A percentile compares a stretch with the other conserved stretches of the same genome.
Evolutionary conservation across 1,140 invertebrate genomes (phyloP).

Genomic region (Lepidurus couesii): DNA sequence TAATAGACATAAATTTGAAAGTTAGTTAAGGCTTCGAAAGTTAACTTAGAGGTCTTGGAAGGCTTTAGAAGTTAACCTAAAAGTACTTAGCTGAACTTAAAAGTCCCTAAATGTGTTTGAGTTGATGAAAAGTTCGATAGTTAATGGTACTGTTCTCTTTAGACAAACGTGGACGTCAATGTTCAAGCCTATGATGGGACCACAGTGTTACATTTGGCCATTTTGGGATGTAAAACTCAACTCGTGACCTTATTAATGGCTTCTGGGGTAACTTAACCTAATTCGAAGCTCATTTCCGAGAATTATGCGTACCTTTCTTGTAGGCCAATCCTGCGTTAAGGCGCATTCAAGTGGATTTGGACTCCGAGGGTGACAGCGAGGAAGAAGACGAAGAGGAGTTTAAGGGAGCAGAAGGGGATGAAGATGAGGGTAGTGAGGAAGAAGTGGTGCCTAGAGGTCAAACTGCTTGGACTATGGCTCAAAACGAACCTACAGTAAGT

Average conservation of each 20-base stretch:
- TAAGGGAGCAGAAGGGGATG: not conserved
- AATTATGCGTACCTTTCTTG: not conserved
- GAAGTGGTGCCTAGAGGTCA: not conserved
- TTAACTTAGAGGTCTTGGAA: too few species aligned
- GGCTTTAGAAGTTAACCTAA: too few species aligned
- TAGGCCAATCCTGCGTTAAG: not conserved
- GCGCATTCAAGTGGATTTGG: constrained; percentile 3
- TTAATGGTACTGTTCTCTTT: not conserved
- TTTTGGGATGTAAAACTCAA: constrained; percentile 16
- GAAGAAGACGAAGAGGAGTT: not conserved
- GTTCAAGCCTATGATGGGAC: constrained; percentile 34
- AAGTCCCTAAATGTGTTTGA: not conserved
- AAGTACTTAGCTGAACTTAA: too few species aligned
- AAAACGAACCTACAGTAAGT: not conserved
- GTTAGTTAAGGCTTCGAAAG: too few species aligned
- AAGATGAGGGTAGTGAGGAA: not conserved
- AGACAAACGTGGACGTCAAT: constrained; percentile 30
- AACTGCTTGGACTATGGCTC: constrained; percentile 4
- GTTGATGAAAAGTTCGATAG: not conserved
- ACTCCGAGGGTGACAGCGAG: constrained; percentile 10
- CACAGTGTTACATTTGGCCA: constrained; percentile 34
- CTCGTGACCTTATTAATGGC: constrained; percentile 25
- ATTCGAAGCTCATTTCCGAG: not conserved
- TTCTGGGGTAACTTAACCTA: constrained; percentile 23
- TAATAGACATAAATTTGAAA: not conserved